A percentile compares a stretch with the other conserved stretches of the same genome.
phyloP scores from a whole-genome alignment of 2,888 invertebrate genomes.

The Odontocolon sp. region DNA sequence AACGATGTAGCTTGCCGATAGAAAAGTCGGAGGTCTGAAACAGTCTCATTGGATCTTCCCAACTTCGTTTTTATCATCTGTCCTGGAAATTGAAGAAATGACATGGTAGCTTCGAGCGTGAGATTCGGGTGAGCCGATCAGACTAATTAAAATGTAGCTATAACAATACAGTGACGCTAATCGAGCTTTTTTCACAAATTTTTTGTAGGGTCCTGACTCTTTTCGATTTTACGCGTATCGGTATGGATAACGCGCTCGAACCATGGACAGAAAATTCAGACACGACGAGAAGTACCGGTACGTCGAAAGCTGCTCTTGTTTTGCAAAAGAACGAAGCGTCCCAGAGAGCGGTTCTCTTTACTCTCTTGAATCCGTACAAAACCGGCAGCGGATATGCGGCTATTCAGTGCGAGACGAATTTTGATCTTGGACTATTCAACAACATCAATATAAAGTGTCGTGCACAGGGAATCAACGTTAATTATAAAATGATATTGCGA shows the following conservation, averaged over 20 bases:
- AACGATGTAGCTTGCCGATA: background rate
- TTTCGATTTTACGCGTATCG: constrained; percentile 68
- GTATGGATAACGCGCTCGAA: constrained; percentile 66
- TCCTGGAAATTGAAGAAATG: constrained; percentile 27
- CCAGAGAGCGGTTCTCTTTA: constrained; percentile 80
- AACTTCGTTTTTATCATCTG: constrained; percentile 16
- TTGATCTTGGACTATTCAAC: constrained; percentile 74
- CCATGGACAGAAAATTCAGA: constrained; percentile 81
- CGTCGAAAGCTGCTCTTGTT: constrained; percentile 80
- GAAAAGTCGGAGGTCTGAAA: background rate
- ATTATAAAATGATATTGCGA: constrained; percentile 80
- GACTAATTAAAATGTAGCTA: background rate
- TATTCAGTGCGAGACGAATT: constrained; percentile 70
- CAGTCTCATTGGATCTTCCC: background rate
- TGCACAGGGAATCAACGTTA: constrained; percentile 78
- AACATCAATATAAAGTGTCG: constrained; percentile 75
- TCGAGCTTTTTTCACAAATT: background rate
- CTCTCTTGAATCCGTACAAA: constrained; percentile 80
- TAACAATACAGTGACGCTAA: background rate
- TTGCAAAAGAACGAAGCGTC: constrained; percentile 77
- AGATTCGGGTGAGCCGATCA: constrained; percentile 32
- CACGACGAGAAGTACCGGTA: constrained; percentile 77
- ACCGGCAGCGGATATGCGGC: constrained; percentile 81
- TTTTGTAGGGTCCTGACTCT: constrained; percentile 63
- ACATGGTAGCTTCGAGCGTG: constrained; percentile 56